Conservation (phyloP, 2,113 vertebrate genomes). For the Xiphophorus maculatus region DNA sequence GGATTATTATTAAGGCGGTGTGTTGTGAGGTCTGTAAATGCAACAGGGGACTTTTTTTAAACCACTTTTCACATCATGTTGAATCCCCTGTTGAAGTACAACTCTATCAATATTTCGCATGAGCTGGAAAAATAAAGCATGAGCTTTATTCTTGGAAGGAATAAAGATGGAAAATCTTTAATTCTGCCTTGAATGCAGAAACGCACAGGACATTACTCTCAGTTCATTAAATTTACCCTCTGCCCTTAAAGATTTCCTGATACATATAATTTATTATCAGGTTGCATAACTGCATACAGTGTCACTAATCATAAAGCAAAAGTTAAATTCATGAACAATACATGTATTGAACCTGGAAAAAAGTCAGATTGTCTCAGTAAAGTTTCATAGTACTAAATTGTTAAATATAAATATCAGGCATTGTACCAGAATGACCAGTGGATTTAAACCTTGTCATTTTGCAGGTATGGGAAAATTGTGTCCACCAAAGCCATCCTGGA, state of each 20-base stretch:
- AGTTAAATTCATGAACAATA: slow-evolving; percentile 12
- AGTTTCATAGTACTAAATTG: slow-evolving; percentile 1
- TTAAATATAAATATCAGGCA: neutral
- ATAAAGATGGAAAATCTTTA: slow-evolving; percentile 36
- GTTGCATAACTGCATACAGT: slow-evolving; percentile 30
- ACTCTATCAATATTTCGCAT: slow-evolving; percentile 14
- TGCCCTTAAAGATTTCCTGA: slow-evolving; percentile 12
- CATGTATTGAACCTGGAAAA: neutral
- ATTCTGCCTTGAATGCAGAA: slow-evolving; percentile 13
- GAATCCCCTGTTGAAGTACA: slow-evolving; percentile 19
- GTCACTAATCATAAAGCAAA: slow-evolving; percentile 4
- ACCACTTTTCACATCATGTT: slow-evolving; percentile 22
- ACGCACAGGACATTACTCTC: slow-evolving; percentile 12
- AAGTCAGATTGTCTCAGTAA: neutral
- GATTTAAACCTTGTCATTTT: slow-evolving; percentile 44
- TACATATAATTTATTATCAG: slow-evolving; percentile 39
- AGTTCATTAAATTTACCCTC: slow-evolving; percentile 20
- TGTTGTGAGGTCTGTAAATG: slow-evolving; percentile 18
- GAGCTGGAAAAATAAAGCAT: slow-evolving; percentile 10
- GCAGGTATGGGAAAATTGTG: slow-evolving; percentile 93
- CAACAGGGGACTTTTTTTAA: slow-evolving; percentile 15
- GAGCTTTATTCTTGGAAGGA: neutral
- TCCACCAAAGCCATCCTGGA: slow-evolving; percentile 95
- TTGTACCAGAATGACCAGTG: neutral
- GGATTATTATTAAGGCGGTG: neutral